These are phyloP conservation scores for Danionella dracula DNA, from an alignment of 2,797 vertebrate species.

Conservation along the genomic window DNA sequence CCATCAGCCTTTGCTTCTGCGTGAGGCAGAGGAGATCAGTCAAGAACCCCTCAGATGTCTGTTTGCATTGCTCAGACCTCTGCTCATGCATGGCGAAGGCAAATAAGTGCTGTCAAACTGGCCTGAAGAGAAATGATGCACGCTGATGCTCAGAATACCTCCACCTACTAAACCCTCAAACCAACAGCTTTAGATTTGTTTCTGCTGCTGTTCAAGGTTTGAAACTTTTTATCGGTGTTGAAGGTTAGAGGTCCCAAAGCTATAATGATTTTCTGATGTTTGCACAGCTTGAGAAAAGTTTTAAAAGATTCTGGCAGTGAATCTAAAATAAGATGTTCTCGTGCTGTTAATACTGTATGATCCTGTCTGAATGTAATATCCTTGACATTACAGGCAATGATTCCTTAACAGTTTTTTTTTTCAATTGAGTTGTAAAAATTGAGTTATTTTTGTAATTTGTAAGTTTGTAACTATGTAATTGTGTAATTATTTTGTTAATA, in stretches of 20 bases:
- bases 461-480: no score
- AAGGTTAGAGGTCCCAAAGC: background rate
- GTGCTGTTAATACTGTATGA: no score
- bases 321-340: no score
- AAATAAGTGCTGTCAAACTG: conserved; percentile 44
- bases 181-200: background rate
- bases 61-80: conserved; percentile 47
- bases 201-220: background rate
- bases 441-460: no score
- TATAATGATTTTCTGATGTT: background rate
- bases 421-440: no score
- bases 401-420: no score
- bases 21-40: conserved; percentile 61
- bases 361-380: no score
- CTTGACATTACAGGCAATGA: no score
- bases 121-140: conserved; percentile 26
- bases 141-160: conserved; percentile 31
- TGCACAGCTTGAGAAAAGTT: background rate
- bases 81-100: conserved; percentile 39
- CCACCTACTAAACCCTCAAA: background rate
- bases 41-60: conserved; percentile 61
- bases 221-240: background rate
- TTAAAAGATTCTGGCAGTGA: background rate
- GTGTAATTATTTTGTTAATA: no score
- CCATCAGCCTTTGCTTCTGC: conserved; percentile 62